phyloP scores from a whole-genome alignment of 2,888 invertebrate genomes.

The Phalera bucephala region DNA sequence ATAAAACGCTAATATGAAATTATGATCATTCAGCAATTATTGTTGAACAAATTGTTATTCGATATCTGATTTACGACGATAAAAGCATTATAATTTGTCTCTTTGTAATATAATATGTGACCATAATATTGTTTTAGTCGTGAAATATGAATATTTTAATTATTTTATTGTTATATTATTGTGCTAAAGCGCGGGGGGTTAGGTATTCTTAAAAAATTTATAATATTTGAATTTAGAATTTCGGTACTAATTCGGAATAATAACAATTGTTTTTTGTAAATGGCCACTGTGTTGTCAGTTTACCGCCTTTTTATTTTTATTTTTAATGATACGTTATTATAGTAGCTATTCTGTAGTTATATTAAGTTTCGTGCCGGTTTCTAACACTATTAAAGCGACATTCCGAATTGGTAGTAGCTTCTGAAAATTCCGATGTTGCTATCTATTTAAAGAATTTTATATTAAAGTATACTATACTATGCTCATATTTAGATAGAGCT shows the following conservation, averaged over 20 bases:
- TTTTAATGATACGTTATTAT: too few relatives aligned
- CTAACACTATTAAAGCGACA: slow-evolving; percentile 3
- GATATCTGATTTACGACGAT: slow-evolving; percentile 18
- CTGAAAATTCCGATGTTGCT: slow-evolving; percentile 8
- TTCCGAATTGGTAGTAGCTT: slow-evolving; percentile 8
- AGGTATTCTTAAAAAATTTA: too few relatives aligned
- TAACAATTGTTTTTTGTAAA: too few relatives aligned
- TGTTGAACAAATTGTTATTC: slow-evolving; percentile 24
- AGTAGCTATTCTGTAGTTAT: too few relatives aligned
- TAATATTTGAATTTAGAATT: too few relatives aligned
- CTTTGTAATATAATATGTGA: slow-evolving; percentile 6
- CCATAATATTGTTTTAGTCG: slow-evolving; percentile 1
- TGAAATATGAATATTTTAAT: too few relatives aligned
- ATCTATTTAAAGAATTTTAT: slow-evolving; percentile 1
- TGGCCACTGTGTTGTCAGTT: too few relatives aligned
- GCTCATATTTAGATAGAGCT: neutral
- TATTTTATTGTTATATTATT: too few relatives aligned
- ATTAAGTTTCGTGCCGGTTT: slow-evolving; percentile 14
- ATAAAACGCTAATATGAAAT: slow-evolving; percentile 9
- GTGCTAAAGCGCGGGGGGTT: too few relatives aligned
- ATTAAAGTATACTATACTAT: neutral
- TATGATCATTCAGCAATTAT: slow-evolving; percentile 27
- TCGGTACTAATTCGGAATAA: too few relatives aligned
- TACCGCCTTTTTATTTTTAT: neutral
- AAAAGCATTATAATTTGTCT: slow-evolving; percentile 7